Evolutionary conservation across 2,888 invertebrate species (phyloP), one percentile per base, ranked within the genome.

Genomic region (Nephrocerus scutellatus): DNA sequence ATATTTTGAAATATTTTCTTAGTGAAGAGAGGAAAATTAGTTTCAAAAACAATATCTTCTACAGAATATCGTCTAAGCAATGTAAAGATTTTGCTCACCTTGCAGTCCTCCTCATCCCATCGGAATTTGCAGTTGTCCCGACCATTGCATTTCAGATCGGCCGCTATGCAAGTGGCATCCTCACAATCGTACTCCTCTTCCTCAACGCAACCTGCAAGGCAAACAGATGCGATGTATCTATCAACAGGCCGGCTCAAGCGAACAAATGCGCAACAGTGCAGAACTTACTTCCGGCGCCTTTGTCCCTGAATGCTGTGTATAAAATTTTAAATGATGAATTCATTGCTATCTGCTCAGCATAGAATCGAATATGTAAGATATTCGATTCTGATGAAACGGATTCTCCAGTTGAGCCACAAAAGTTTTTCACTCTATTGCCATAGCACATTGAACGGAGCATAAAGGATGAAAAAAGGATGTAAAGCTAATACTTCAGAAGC

Each of bases 371-470:
- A 55, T 84, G 79, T 65, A 89, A 75, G 10, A 79, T 69, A 60
- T 84, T 82, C 4, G 76, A 73, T 6, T 71, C 71, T 2, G 85
- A 80, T 20, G 73, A 71, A 12, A 87, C 77, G 3, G 82, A 71
- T 52, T 90, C 89, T 1, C 89, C 86, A 16, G 88, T 82, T 5
- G 88, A 87, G 1, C 90, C 89, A 59, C 91, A 91, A 66, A 86
- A 90, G 62, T 80, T 79, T 49, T 77, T 80, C 38, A 79, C 56
- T 44, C 77, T 77, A 50, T n/a, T 18, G 16, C 10, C 6, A 28
- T 9, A 19, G 7, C 23, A 30, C 16, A 28, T 40, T 32, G 8
- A 21, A 24, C 9, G 25, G 26, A 22, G 15, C 25, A 30, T 34
- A 32, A 36, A 33, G 22, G 20, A 42, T 5, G 10, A 21, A 39